phyloP scores from a whole-genome alignment of 1,140 invertebrate species.

The Cotesia typhae region DNA sequence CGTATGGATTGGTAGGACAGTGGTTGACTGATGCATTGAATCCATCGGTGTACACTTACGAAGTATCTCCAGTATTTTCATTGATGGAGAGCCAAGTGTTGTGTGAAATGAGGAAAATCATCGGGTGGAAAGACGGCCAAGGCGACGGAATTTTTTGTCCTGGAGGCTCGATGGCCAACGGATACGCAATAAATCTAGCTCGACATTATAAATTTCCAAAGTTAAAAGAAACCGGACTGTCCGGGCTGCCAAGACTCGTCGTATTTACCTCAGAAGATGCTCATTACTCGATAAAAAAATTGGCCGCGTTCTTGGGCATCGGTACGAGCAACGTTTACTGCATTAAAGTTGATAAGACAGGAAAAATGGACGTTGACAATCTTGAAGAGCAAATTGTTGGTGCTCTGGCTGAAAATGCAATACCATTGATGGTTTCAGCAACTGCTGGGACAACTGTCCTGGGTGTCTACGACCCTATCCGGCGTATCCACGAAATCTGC shows the following conservation, averaged over 20 bases:
- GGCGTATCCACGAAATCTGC: conserved; percentile 83
- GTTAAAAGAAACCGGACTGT: conserved; percentile 75
- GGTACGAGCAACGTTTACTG: conserved; percentile 81
- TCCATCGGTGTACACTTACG: conserved; percentile 89
- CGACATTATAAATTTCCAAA: conserved; percentile 69
- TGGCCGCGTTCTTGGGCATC: conserved; percentile 81
- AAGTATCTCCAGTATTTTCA: conserved; percentile 89
- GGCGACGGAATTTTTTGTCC: conserved; percentile 93
- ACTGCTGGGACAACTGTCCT: conserved; percentile 87
- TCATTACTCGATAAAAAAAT: conserved; percentile 93
- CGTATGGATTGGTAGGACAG: conserved; percentile 84
- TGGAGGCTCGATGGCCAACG: conserved; percentile 94
- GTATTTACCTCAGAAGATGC: conserved; percentile 89
- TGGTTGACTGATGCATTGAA: conserved; percentile 88
- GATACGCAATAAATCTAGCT: conserved; percentile 93
- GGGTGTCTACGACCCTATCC: conserved; percentile 91
- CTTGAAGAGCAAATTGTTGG: conserved; percentile 76
- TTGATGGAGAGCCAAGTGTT: conserved; percentile 86
- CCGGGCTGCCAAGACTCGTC: conserved; percentile 73
- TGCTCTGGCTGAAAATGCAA: conserved; percentile 72
- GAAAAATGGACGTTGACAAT: conserved; percentile 81
- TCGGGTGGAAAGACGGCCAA: conserved; percentile 82
- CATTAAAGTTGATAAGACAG: conserved; percentile 75
- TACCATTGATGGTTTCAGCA: conserved; percentile 89
- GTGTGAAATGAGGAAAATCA: conserved; percentile 81